Base-by-base conservation (phyloP, 1,140 invertebrate species). In the Neocloeon triangulifer region DNA sequence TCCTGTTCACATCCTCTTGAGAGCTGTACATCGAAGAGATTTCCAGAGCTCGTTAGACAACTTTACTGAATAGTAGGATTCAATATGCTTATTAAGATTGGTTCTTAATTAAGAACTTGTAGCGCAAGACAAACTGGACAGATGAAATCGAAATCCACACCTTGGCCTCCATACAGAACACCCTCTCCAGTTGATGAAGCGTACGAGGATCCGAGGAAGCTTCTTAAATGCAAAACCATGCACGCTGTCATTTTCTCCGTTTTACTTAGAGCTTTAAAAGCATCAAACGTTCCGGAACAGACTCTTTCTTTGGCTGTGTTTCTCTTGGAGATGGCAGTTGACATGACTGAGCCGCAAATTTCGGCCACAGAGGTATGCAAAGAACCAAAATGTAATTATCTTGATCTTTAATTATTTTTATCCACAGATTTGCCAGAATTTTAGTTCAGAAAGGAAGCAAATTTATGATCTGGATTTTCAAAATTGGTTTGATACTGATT, bases 31-130 rank as follows among this genome's bases (percentile, higher is more conserved):
- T 54, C 57, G 84, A 21, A 65, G 75, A 43, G 89, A 97, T 50
- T 92, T 89, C 50, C 89, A 95, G 55, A 69, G 75, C 12, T 85
- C 88, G 3, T 73, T 95, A 66, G 88, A 96, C 53, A 61, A 88
- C 43, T 69, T 60, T 42, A 51, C 53, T 19, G 37, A 48, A 39
- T 58, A 50, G 63, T 66, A 52, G 56, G 53, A n/a, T n/a, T n/a
- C n/a, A n/a, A n/a, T n/a, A n/a, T n/a, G n/a, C n/a, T n/a, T n/a
- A n/a, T n/a, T n/a, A n/a, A n/a, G n/a, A n/a, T n/a, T n/a, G n/a
- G n/a, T n/a, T n/a, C n/a, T n/a, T n/a, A n/a, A n/a, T n/a, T n/a
- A n/a, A n/a, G n/a, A n/a, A n/a, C n/a, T n/a, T n/a, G n/a, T n/a
- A n/a, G n/a, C n/a, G n/a, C n/a, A n/a, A n/a, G 27, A 14, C 19